Evolutionary conservation across 2,888 invertebrate genomes (phyloP), one percentile per base, ranked within the genome.

Genomic region (Tupiocoris notatus): DNA sequence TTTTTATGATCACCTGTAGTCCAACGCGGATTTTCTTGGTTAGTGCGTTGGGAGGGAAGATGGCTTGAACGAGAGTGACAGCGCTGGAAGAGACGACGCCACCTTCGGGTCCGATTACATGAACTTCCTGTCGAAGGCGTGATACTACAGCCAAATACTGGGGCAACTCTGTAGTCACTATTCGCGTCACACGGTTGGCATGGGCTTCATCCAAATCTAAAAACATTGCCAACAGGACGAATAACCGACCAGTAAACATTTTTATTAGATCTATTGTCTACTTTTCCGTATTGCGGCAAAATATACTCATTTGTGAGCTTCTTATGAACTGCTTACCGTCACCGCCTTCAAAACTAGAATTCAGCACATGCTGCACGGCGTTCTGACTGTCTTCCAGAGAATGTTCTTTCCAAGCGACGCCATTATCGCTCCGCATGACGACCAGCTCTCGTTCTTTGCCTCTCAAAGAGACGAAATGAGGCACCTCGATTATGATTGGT

Each of bases 21-120:
- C 97, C 97, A 81, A 99, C 98, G 86, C 95, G 93, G 86, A 99
- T 99, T 85, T 96, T 96, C 87, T 99, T 99, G n/a, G 98, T 99
- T 65, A 99, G 89, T 59, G 99, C 97, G 81, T 94, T 93, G 58
- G 95, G 91, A 20, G 98, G 98, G 88, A 99, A 98, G 80, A 91
- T 89, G 1, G 91, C 91, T 83, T 92, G 91, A 39, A 91, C 91
- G 85, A 95, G 92, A 2, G 96, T 95, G 75, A 98, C 96, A 79
- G 98, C 90, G 81, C 92, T 91, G 64, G 97, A 97, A 81, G 95
- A 94, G 77, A 99, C 92, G 81, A 97, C 95, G 73, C 98, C 98
- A 73, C 99, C 99, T 83, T 98, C 98, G 0, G 96, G 94, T 1
- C 98, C 99, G 80, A 99, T 96, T 78, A 93, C 92, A 85, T 97